These are phyloP conservation scores for Yponomeuta evonymella DNA, from an alignment of 2,888 invertebrate species.

Conservation along the genomic window DNA sequence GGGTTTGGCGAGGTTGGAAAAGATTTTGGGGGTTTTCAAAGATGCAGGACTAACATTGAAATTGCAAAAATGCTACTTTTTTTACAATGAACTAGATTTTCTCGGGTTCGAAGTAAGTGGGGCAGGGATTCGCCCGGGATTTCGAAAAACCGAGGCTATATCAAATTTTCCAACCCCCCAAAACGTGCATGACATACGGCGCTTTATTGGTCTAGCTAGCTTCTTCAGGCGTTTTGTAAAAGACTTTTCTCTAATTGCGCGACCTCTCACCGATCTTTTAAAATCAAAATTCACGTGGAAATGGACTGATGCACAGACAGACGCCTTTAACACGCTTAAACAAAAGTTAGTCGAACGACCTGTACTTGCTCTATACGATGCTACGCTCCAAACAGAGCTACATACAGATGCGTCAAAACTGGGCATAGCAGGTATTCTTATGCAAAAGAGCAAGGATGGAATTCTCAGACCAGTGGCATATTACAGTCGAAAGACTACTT, in stretches of 20 bases:
- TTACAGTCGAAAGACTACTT: slow-evolving; percentile 26
- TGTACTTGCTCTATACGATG: slow-evolving; percentile 32
- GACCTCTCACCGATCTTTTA: slow-evolving; percentile 28
- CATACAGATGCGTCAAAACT: slow-evolving; percentile 40
- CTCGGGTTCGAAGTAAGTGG: slow-evolving; percentile 28
- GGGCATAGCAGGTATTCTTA: slow-evolving; percentile 34
- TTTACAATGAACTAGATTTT: slow-evolving; percentile 27
- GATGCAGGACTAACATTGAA: slow-evolving; percentile 28
- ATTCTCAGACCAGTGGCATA: slow-evolving; percentile 24
- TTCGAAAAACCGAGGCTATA: slow-evolving; percentile 20
- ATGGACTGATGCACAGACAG: slow-evolving; percentile 24
- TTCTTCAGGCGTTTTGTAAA: slow-evolving; percentile 28
- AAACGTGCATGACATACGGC: slow-evolving; percentile 28
- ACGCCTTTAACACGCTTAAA: slow-evolving; percentile 30
- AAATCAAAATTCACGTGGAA: slow-evolving; percentile 22
- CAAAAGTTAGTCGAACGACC: slow-evolving; percentile 27
- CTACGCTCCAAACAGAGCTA: slow-evolving; percentile 27
- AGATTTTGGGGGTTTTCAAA: slow-evolving; percentile 24
- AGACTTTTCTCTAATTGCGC: slow-evolving; percentile 27
- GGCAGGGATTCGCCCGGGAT: slow-evolving; percentile 27
- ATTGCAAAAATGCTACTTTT: slow-evolving; percentile 31
- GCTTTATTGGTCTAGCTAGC: slow-evolving; percentile 26
- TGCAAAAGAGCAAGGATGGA: slow-evolving; percentile 26
- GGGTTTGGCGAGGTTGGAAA: background rate
- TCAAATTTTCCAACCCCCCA: slow-evolving; percentile 25